Evolutionary conservation across 2,113 vertebrate genomes (phyloP).

Genomic region (Malurus melanocephalus): DNA sequence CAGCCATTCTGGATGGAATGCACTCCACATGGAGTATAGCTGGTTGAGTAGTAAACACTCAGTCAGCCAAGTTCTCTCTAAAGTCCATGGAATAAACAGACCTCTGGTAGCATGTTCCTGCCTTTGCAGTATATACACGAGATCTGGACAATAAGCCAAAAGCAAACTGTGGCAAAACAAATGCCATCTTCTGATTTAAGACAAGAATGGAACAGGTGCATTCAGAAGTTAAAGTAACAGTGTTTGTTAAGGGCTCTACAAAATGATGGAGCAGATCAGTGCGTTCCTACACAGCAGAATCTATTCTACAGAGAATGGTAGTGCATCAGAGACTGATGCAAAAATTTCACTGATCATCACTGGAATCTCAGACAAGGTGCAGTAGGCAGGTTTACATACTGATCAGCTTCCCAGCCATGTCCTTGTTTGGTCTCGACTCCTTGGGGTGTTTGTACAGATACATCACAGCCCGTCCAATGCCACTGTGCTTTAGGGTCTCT

Average conservation of each 20-base stretch:
- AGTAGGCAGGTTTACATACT: slow-evolving; percentile 76
- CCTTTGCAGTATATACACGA: background rate
- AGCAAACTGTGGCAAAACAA: background rate
- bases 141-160: background rate
- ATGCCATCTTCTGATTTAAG: background rate
- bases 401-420: slow-evolving; percentile 96
- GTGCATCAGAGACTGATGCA: background rate
- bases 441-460: slow-evolving; percentile 98
- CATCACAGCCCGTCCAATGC: slow-evolving; percentile 96
- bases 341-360: background rate
- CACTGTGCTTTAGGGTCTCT: slow-evolving; percentile 96
- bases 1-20: background rate
- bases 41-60: background rate
- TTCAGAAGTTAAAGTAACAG: background rate
- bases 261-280: background rate
- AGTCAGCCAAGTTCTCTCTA: background rate
- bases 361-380: background rate
- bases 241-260: background rate
- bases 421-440: slow-evolving; percentile 92
- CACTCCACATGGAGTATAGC: background rate
- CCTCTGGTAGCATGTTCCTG: background rate
- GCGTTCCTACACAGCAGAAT: background rate
- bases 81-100: background rate
- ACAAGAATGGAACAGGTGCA: background rate
- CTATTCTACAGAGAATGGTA: accelerated